Base-by-base conservation (phyloP, 1,140 invertebrate species). In the Cylas formicarius region DNA sequence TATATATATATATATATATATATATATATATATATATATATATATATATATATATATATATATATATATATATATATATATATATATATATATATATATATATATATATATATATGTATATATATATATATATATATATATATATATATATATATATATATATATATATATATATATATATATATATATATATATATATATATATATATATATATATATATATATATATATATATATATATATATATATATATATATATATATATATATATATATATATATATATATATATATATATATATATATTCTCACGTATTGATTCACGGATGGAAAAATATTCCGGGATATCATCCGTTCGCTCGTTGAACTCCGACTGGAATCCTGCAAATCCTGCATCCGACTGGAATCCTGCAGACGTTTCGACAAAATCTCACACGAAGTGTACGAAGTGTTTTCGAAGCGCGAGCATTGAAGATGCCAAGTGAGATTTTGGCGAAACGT, bases 1-100 rank as follows among this genome's bases (percentile, higher is more conserved):
- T 34, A 34, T 34, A 34, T 34, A 34, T 34, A 34, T 34, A 34
- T 34, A 34, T 34, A 34, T 34, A 34, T 34, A 34, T 34, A 34
- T 34, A 34, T 34, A 34, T 34, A 34, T 34, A 34, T 34, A 34
- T 34, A 34, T 34, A 34, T 34, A 34, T 34, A 34, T 34, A 34
- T 34, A 14, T 34, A 34, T 29, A 4, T 29, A 29, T 4, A 29
- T 29, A 29, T 29, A 29, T 29, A 29, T 29, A 29, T 29, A 29
- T 29, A 29, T 29, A 29, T 29, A 29, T 29, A 29, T 29, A 29
- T 29, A 29, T 29, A 29, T 29, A 29, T 29, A 29, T 29, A 29
- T 29, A 29, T 29, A 29, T 29, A 29, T 29, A 29, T 29, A 29
- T 29, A 29, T 29, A 29, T 29, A 29, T 29, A 29, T 29, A 29